These are phyloP conservation scores for Channallabes apus DNA, from an alignment of 2,797 vertebrate species.

Conservation along the genomic window DNA sequence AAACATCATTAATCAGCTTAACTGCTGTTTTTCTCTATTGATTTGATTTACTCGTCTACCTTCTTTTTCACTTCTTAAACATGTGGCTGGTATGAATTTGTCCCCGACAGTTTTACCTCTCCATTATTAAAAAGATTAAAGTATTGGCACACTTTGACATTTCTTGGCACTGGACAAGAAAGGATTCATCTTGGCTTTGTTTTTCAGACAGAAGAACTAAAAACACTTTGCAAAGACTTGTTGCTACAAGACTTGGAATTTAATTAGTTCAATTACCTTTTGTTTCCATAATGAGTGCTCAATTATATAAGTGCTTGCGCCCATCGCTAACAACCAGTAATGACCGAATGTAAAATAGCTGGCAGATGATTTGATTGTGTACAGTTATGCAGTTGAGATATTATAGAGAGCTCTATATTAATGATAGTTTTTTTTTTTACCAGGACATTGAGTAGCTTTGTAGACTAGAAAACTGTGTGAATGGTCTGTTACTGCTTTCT, in stretches of 20 bases:
- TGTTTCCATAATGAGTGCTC: neutral
- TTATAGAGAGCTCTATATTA: too few species aligned
- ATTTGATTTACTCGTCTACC: neutral
- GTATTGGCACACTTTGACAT: neutral
- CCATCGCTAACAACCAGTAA: neutral
- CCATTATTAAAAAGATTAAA: neutral
- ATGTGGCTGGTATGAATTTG: neutral
- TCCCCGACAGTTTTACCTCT: neutral
- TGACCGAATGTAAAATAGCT: neutral
- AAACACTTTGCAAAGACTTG: neutral
- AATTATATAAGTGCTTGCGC: neutral
- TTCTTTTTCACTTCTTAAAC: neutral
- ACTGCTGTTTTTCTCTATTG: neutral
- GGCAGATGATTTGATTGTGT: neutral
- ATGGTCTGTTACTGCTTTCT: neutral
- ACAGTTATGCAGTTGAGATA: neutral
- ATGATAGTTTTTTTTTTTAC: too few species aligned
- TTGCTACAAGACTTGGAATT: too few species aligned
- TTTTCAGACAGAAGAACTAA: neutral
- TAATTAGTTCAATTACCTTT: too few species aligned
- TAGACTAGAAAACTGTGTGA: conserved; percentile 1
- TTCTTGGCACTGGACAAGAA: neutral
- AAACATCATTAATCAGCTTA: neutral
- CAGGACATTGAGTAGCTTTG: neutral
- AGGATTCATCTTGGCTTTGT: neutral